Conservation (phyloP, 1,140 invertebrate species). For the Rhopalosiphum maidis region DNA sequence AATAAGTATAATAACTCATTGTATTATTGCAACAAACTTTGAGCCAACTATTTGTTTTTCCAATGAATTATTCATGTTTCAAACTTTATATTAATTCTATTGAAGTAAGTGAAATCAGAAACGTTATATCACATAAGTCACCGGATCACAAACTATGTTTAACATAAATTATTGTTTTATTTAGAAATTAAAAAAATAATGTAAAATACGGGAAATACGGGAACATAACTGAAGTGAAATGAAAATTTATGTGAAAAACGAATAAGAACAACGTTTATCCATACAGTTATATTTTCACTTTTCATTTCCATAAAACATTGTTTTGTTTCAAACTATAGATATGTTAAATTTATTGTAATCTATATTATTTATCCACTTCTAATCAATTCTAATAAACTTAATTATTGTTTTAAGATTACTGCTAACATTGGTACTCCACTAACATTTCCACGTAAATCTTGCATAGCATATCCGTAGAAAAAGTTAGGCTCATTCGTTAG, state of each 20-base stretch:
- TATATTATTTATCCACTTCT: background rate
- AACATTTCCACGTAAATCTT: background rate
- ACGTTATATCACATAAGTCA: background rate
- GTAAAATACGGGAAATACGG: background rate
- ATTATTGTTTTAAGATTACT: too few species aligned
- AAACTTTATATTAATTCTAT: conserved; percentile 19
- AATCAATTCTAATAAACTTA: background rate
- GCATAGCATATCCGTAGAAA: background rate
- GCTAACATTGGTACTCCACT: too few species aligned
- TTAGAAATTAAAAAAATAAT: conserved; percentile 14
- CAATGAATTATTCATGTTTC: background rate
- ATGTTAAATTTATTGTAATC: too few species aligned
- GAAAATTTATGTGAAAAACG: background rate
- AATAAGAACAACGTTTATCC: background rate
- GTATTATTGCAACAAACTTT: background rate
- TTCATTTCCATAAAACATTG: background rate
- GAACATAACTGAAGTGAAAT: background rate
- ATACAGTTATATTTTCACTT: background rate
- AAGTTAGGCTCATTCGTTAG: background rate
- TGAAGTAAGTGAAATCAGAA: background rate
- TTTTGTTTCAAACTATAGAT: background rate
- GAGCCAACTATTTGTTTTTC: background rate
- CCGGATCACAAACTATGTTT: conserved; percentile 1
- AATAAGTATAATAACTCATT: conserved; percentile 4
- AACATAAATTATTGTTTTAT: conserved; percentile 12